A percentile compares a stretch with the other conserved stretches of the same genome.
These are phyloP conservation scores for Heteromyza rotundicornis DNA, from an alignment of 2,888 invertebrate genomes.

Conservation along the genomic window DNA sequence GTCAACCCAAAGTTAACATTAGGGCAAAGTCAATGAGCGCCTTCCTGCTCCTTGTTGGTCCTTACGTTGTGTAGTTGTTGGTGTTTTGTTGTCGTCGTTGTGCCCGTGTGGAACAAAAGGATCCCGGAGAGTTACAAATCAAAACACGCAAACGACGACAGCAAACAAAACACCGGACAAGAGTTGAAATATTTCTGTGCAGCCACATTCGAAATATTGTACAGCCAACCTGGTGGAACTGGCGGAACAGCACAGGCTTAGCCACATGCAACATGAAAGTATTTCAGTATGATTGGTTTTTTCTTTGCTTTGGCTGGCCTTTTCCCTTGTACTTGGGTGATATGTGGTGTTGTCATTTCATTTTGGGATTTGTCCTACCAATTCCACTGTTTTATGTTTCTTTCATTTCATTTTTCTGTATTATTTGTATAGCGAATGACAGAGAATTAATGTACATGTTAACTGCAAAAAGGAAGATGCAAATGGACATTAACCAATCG, in stretches of 20 bases:
- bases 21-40: slow-evolving; percentile 53
- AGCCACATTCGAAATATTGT: background rate
- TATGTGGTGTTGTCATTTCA: slow-evolving; percentile 16
- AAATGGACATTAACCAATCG: too few species aligned
- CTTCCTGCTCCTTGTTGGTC: slow-evolving; percentile 26
- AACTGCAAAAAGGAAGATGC: background rate
- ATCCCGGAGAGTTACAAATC: slow-evolving; percentile 56
- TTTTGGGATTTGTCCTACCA: background rate
- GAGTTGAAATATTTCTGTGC: slow-evolving; percentile 24
- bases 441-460: background rate
- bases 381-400: background rate
- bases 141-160: slow-evolving; percentile 56
- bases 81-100: slow-evolving; percentile 10
- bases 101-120: slow-evolving; percentile 42
- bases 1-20: slow-evolving; percentile 44
- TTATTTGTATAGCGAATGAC: too few species aligned
- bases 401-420: too few species aligned
- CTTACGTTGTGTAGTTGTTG: background rate
- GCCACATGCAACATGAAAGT: background rate
- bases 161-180: slow-evolving; percentile 56
- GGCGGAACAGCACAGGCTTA: background rate
- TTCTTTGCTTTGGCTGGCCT: background rate
- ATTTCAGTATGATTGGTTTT: background rate
- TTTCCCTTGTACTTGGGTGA: slow-evolving; percentile 2
- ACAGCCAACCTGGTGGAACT: background rate